Base-by-base conservation (phyloP, 23 tunicate genomes). In the Trididemnum miniatum region DNA sequence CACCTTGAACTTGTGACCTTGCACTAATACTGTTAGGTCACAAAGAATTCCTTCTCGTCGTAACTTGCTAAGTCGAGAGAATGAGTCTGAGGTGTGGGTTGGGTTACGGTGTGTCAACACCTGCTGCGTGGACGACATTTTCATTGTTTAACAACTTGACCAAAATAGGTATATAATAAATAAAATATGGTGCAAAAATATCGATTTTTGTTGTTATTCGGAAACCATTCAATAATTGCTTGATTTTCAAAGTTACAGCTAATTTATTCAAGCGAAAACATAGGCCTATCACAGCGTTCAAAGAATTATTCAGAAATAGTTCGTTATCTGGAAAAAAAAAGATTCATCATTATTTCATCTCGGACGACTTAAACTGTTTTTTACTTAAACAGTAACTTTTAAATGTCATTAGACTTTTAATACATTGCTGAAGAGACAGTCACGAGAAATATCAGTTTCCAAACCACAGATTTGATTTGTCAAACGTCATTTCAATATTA, bases 1-100 rank as follows among this genome's bases (percentile, higher is more conserved):
- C 51, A 88, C 92, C 89, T 84, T 87, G 38, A 88, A 92, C 49
- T 92, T 91, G 44, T 95, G 83, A 20, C 90, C 95, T 78, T 95
- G 97, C n/a, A 95, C 98, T 2, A 89, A 63, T 22, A 95, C 85
- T 51, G 98, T 95, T 7, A 95, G 83, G 66, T 95, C 98, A 79
- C 94, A 84, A 7, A 95, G 82, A 28, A 95, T 85, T 63, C 94
- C 94, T 81, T 95, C 98, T 34, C 87, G 77, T 27, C 98, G 81
- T 31, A 95, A 81, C 33, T 89, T 82, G 67, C 77, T 86, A 2
- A 95, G 79, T 23, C 95, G 89, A 35, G 65, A 36, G 20, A 95
- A 78, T 4, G 94, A 78, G 59, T 89, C 90, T 25, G 79, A 59
- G 18, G 95, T 84, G 71, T 95, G 89, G 31, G 78, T 39, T 20